phyloP scores from a whole-genome alignment of 2,797 vertebrate species.

The Phoxinus dragarum region DNA sequence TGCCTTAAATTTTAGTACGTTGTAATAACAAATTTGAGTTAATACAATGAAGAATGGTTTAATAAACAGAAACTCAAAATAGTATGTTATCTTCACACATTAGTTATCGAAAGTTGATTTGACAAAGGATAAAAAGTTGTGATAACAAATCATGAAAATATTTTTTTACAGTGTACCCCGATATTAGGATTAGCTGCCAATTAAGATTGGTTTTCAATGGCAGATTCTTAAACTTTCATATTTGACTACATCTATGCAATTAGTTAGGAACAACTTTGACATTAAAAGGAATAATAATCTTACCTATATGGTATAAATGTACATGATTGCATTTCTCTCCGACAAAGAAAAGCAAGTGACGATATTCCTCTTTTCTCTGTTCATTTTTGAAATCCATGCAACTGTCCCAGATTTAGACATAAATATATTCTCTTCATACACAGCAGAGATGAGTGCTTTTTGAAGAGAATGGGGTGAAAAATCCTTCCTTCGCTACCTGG shows the following conservation, averaged over 20 bases:
- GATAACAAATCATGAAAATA: no score
- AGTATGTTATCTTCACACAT: no score
- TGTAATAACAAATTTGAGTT: no score
- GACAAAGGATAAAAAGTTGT: no score
- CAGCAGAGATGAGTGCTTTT: conserved; percentile 73
- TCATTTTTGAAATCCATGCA: conserved; percentile 57
- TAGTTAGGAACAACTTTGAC: neutral
- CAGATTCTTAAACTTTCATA: neutral
- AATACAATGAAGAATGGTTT: no score
- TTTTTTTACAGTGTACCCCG: neutral
- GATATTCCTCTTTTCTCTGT: conserved; percentile 40
- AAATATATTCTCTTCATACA: conserved; percentile 70
- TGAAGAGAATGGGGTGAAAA: conserved; percentile 64
- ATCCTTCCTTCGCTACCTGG: conserved; percentile 71
- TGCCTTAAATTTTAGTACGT: no score
- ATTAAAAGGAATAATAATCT: neutral
- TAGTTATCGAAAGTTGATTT: no score
- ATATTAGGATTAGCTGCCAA: neutral
- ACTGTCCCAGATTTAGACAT: conserved; percentile 71
- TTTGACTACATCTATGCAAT: neutral
- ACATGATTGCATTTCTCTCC: neutral
- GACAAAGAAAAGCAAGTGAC: conserved; percentile 51
- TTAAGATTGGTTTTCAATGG: neutral
- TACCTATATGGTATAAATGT: neutral
- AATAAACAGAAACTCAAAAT: no score